Conservation (phyloP, 2,113 vertebrate genomes). For the Amazona guildingii region DNA sequence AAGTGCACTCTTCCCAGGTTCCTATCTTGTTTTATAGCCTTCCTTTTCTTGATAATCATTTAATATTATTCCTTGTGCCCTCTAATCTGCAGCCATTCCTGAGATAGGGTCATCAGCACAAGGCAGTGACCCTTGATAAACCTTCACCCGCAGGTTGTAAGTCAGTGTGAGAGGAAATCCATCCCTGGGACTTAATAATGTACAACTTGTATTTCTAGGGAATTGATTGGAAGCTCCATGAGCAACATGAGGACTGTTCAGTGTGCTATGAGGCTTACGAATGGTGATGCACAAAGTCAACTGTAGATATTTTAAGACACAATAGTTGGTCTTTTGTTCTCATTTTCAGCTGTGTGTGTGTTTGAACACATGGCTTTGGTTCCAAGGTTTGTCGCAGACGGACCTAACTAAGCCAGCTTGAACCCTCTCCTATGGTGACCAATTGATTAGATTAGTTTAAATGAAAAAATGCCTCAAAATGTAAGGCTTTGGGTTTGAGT, state of each 20-base stretch:
- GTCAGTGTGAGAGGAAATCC: neutral
- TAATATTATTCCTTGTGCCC: neutral
- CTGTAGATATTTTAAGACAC: slow-evolving; percentile 27
- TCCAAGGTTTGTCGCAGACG: slow-evolving; percentile 18
- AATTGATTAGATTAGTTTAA: slow-evolving; percentile 48
- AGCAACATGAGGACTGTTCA: neutral
- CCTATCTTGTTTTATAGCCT: neutral
- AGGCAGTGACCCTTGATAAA: slow-evolving; percentile 25
- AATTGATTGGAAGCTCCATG: neutral
- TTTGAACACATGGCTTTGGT: slow-evolving; percentile 48
- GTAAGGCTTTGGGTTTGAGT: slow-evolving; percentile 6
- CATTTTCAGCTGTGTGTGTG: neutral
- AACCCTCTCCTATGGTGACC: slow-evolving; percentile 41
- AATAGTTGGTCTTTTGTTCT: neutral
- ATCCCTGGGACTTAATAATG: neutral
- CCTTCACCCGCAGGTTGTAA: neutral
- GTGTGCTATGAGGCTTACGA: neutral
- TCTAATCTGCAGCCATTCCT: slow-evolving; percentile 1
- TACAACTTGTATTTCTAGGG: neutral
- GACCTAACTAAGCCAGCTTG: slow-evolving; percentile 27
- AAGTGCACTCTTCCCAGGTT: neutral
- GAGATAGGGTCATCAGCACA: neutral
- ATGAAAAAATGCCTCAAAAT: slow-evolving; percentile 17
- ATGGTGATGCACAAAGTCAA: slow-evolving; percentile 19
- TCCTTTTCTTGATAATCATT: neutral